Base-by-base conservation (phyloP, 2,113 vertebrate species). In the Laticauda colubrina region DNA sequence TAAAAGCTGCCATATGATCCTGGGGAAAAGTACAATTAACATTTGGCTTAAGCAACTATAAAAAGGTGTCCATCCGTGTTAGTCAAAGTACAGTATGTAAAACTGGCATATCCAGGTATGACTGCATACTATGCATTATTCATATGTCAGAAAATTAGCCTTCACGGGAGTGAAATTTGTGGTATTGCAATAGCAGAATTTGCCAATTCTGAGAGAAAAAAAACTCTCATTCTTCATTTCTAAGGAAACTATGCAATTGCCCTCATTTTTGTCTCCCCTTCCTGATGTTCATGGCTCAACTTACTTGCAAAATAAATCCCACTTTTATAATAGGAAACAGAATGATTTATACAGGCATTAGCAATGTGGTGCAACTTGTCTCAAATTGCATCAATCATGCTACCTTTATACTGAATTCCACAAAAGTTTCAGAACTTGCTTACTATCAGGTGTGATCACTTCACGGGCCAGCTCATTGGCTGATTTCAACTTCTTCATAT, bases 401-500 rank as follows among this genome's bases (percentile, higher is more conserved):
- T 48, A 1, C 29, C 5, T 59, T 26, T 21, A 59, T 5, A 0
- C 15, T 2, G 1, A 43, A 43, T 54, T 26, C 81, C 18, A 5
- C 29, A 10, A 20, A 48, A 12, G 43, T 3, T 51, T n/a, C 2
- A 0, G 43, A 48, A 3, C 51, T 20, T 0, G 24, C 96, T 94
- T 92, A 98, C 97, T 94, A 97, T 96, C 39, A n/a, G 91, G 89
- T 8, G 94, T 15, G 48, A 97, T 85, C 59, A 95, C 92, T 61
- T 98, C 97, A 2, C 95, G 94, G 12, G 96, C 93, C 10, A 97
- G 69, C 53, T 95, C 94, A 0, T 21, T 92, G 0, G 93, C 97
- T 0, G 94, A 93, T 48, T 93, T 97, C 20, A 89, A 75, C 1
- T 8, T 51, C 39, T 89, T 95, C 51, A 61, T 89, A 48, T 92